Conservation (phyloP, 2,888 invertebrate species). For the Pseudococcus viburni region DNA sequence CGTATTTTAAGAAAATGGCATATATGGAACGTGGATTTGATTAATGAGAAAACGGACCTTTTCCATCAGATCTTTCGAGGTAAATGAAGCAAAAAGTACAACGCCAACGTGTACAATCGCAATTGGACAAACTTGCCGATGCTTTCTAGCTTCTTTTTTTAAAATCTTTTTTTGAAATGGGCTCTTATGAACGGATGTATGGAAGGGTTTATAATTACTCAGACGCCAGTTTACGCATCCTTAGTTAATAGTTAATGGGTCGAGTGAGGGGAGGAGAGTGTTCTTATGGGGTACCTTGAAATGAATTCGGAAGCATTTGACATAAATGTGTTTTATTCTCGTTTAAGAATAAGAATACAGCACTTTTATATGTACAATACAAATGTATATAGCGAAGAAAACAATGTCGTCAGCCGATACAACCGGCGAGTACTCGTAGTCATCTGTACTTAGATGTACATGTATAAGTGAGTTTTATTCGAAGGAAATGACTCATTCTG, state of each 20-base stretch:
- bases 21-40: background rate
- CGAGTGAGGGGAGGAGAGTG: too few relatives aligned
- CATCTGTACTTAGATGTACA: background rate
- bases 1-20: background rate
- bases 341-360: too few relatives aligned
- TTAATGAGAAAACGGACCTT: background rate
- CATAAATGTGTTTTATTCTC: too few relatives aligned
- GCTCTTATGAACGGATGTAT: too few relatives aligned
- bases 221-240: too few relatives aligned
- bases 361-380: background rate
- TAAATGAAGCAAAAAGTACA: background rate
- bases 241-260: too few relatives aligned
- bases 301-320: too few relatives aligned
- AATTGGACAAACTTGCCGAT: background rate
- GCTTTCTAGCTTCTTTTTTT: background rate
- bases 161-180: background rate
- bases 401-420: background rate
- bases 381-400: background rate
- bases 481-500: constrained; percentile 65
- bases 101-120: background rate
- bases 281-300: too few relatives aligned
- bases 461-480: constrained; percentile 24
- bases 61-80: background rate
- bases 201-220: too few relatives aligned
- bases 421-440: background rate